Evolutionary conservation across 2,113 vertebrate species (phyloP), one percentile per base, ranked within the genome.

Genomic region (Etheostoma spectabile): DNA sequence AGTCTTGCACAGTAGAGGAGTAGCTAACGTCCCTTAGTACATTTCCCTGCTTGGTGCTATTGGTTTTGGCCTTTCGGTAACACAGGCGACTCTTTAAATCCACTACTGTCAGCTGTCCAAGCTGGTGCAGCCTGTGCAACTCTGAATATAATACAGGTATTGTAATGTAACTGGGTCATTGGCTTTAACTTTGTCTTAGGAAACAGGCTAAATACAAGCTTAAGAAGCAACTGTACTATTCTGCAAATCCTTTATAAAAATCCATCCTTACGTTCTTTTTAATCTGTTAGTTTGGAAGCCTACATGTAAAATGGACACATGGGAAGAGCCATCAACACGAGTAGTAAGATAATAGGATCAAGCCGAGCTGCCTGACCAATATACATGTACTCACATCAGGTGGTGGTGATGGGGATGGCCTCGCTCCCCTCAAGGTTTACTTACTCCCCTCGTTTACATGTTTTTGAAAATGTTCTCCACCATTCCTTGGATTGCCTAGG

Each of bases 161-260:
- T 77, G 35, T 21, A 18, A 48, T 62, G 21, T 51, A 51, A 71
- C 74, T 65, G 35, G 14, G 0, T 86, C 53, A 71, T 6, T 38
- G 42, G 18, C 57, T 70, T 8, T 0, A 1, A 3, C 22, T 61
- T 65, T 42, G 21, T 65, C 24, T 22, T 14, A 35, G 6, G 1
- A 68, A 64, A 33, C 14, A 19, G 46, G 5, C 30, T 52, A 21
- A 51, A 52, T 65, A 15, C 7, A 22, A 14, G 3, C 22, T 45
- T 66, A 55, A 60, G 61, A 56, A 61, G 19, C 18, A 48, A 48
- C 30, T 53, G 38, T 19, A 55, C 33, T 30, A 8, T 21, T 38
- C 42, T 18, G 6, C 19, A 45, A 64, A 16, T 1, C 24, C 19
- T 6, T 16, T 27, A 22, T 66, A 55, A 62, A 30, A 53, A 84